A percentile compares a stretch with the other conserved stretches of the same genome.
Conservation (phyloP, 2,888 invertebrate species). For the Ormyrus labotus region DNA sequence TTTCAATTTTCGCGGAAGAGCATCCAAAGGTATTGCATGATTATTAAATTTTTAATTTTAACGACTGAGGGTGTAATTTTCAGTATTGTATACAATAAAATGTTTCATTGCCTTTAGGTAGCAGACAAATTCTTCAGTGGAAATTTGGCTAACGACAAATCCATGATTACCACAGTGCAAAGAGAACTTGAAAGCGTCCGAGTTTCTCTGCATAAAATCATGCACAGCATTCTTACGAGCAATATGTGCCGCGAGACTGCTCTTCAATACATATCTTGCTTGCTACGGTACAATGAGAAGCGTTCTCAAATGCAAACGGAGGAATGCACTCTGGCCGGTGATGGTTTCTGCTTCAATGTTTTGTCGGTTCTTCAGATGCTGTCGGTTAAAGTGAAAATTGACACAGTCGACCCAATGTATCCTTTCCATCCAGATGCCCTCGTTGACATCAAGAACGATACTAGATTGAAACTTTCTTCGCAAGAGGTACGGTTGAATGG, state of each 20-base stretch:
- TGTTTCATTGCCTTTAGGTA: constrained; percentile 70
- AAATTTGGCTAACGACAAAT: constrained; percentile 80
- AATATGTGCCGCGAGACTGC: constrained; percentile 87
- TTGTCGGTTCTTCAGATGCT: constrained; percentile 93
- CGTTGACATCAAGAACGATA: constrained; percentile 86
- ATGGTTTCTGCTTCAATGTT: constrained; percentile 97
- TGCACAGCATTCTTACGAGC: constrained; percentile 90
- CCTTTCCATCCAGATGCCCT: constrained; percentile 89
- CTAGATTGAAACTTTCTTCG: constrained; percentile 88
- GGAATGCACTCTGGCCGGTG: constrained; percentile 90
- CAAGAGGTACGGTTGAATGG: constrained; percentile 79
- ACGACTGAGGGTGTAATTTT: too few relatives aligned
- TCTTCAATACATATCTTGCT: constrained; percentile 86
- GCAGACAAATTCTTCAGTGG: constrained; percentile 85
- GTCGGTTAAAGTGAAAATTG: constrained; percentile 91
- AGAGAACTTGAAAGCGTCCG: constrained; percentile 89
- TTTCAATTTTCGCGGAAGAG: constrained; percentile 96
- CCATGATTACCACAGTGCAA: constrained; percentile 84
- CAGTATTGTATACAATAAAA: not conserved
- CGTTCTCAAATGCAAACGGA: constrained; percentile 94
- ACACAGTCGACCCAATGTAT: constrained; percentile 92
- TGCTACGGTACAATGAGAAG: constrained; percentile 89
- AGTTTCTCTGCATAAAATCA: constrained; percentile 85
- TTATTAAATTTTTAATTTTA: not conserved
- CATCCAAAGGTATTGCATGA: constrained; percentile 81